These are phyloP conservation scores for Parazoanthus darwini DNA, from an alignment of 92 coral and sea anemone genomes.

Conservation along the genomic window DNA sequence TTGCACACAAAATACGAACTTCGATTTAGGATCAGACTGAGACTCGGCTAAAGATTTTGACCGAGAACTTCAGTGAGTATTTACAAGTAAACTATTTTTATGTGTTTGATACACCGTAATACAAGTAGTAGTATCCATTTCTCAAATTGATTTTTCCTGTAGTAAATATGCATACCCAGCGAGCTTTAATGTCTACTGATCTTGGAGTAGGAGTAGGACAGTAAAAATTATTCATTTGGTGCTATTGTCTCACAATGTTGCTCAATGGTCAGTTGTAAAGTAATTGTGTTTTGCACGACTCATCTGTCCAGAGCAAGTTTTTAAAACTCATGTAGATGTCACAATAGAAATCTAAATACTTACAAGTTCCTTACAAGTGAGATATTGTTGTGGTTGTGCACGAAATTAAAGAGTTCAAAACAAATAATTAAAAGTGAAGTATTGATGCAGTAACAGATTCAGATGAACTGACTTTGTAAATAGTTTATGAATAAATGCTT, in stretches of 20 bases:
- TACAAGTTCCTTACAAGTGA: neutral
- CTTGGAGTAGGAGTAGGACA: slow-evolving; percentile 8
- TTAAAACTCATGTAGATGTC: neutral
- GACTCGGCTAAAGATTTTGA: slow-evolving; percentile 3
- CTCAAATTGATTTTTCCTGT: slow-evolving; percentile 5
- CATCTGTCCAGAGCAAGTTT: slow-evolving; percentile 1
- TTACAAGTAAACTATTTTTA: too few relatives aligned
- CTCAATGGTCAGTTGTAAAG: slow-evolving; percentile 6
- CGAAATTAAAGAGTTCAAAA: neutral
- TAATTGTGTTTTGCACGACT: slow-evolving; percentile 1
- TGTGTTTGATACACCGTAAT: too few relatives aligned
- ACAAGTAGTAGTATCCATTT: neutral
- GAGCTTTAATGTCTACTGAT: neutral
- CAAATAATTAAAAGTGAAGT: slow-evolving; percentile 3
- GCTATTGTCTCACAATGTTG: slow-evolving; percentile 6
- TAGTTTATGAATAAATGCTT: neutral
- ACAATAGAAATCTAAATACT: neutral
- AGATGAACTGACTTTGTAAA: slow-evolving; percentile 7
- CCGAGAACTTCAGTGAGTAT: neutral
- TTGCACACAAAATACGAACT: slow-evolving; percentile 34
- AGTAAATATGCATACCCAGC: slow-evolving; percentile 3
- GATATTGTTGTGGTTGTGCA: neutral
- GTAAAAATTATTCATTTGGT: slow-evolving; percentile 4
- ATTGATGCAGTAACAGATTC: slow-evolving; percentile 13
- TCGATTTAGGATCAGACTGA: slow-evolving; percentile 14